phyloP scores from a whole-genome alignment of 2,797 vertebrate genomes.

The Myoxocephalus aenaeus region DNA sequence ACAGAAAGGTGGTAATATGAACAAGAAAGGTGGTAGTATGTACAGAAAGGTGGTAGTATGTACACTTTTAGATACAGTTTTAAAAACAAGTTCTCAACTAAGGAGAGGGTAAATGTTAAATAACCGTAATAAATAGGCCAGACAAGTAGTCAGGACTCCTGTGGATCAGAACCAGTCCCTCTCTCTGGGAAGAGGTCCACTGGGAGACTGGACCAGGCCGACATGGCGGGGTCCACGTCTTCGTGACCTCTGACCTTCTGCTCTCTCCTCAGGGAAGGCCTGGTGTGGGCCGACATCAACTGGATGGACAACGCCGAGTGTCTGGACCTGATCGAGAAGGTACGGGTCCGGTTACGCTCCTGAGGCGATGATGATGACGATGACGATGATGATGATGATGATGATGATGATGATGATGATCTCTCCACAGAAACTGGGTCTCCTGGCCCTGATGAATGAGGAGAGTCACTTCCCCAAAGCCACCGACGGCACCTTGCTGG shows the following conservation, averaged over 20 bases:
- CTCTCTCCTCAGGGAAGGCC: conserved; percentile 85
- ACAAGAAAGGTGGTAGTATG: too few species aligned
- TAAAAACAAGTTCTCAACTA: too few species aligned
- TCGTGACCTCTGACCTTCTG: neutral
- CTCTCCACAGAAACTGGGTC: conserved; percentile 91
- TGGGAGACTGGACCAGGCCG: too few species aligned
- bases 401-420: neutral
- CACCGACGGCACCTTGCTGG: conserved; percentile 93
- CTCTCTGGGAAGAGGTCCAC: neutral
- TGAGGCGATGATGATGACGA: neutral
- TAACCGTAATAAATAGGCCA: too few species aligned
- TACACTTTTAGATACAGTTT: too few species aligned
- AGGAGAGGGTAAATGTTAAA: too few species aligned
- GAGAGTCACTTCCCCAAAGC: conserved; percentile 99
- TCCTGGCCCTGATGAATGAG: conserved; percentile 96
- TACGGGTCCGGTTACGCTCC: conserved; percentile 55
- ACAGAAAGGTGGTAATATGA: too few species aligned
- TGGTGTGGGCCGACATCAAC: conserved; percentile 94
- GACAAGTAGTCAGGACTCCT: neutral
- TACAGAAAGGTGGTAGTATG: too few species aligned
- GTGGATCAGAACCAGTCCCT: neutral
- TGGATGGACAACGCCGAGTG: conserved; percentile 99
- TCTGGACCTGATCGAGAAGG: conserved; percentile 98
- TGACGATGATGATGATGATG: neutral
- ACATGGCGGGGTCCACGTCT: neutral